Evolutionary conservation across 1,140 invertebrate genomes (phyloP).

Genomic region (Branchinecta lindahli): DNA sequence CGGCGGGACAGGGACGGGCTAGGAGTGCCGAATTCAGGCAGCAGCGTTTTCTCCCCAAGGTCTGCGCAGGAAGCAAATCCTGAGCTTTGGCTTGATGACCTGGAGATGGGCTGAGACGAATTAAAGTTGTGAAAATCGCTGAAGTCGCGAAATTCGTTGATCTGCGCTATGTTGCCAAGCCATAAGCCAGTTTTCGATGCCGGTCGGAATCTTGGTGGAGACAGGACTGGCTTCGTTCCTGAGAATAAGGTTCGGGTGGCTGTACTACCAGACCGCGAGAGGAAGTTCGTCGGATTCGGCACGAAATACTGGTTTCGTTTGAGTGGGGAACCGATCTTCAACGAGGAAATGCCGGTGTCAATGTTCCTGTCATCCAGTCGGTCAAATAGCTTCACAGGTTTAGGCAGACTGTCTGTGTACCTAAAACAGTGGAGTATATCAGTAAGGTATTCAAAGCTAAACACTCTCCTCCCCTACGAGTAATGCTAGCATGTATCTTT

Average conservation of each 20-base stretch:
- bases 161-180: background rate
- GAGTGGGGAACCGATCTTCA: background rate
- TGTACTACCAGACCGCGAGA: background rate
- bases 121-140: background rate
- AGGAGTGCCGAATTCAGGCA: background rate
- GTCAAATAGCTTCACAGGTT: conserved; percentile 2
- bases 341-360: background rate
- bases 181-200: background rate
- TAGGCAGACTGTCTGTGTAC: background rate
- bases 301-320: conserved; percentile 6
- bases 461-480: no score
- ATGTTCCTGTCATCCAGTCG: background rate
- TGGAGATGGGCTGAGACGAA: background rate
- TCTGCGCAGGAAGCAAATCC: background rate
- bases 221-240: background rate
- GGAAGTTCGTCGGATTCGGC: background rate
- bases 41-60: background rate
- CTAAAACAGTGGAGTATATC: background rate
- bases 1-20: background rate
- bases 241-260: background rate
- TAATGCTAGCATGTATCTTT: no score
- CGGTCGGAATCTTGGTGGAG: background rate
- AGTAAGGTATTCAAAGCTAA: background rate
- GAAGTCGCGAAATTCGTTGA: background rate
- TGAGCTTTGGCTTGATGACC: background rate